phyloP scores from a whole-genome alignment of 2,113 vertebrate species.

The Orycteropus afer region DNA sequence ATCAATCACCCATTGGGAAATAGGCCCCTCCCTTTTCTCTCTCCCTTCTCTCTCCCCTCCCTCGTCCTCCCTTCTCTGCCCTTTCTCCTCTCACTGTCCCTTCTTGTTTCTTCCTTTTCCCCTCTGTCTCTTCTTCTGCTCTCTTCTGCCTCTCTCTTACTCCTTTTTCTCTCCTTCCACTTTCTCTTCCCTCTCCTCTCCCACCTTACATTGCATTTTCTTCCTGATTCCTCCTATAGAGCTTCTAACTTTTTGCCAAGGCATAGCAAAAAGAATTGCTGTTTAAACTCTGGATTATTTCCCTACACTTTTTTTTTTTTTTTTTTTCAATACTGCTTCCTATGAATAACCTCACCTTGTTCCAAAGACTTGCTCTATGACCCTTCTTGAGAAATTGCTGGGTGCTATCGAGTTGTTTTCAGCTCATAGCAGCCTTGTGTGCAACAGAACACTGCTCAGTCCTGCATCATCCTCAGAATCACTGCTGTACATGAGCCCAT shows the following conservation, averaged over 20 bases:
- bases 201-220: neutral
- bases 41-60: neutral
- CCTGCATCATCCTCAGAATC: no score
- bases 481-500: no score
- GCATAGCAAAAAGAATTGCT: no score
- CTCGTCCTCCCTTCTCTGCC: neutral
- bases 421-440: no score
- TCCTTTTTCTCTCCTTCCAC: neutral
- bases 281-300: no score
- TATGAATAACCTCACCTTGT: neutral
- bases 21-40: no score
- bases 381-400: neutral
- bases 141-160: neutral
- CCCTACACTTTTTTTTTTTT: neutral
- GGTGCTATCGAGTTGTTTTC: no score
- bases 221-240: neutral
- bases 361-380: neutral
- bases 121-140: neutral
- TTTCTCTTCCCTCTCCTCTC: neutral
- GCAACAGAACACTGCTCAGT: no score
- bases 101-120: neutral
- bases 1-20: neutral
- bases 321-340: no score
- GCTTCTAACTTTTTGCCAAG: neutral
- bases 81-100: fast-evolving